Evolutionary conservation across 2,113 vertebrate genomes (phyloP), one percentile per base, ranked within the genome.

Genomic region (Atherinomorus stipes): DNA sequence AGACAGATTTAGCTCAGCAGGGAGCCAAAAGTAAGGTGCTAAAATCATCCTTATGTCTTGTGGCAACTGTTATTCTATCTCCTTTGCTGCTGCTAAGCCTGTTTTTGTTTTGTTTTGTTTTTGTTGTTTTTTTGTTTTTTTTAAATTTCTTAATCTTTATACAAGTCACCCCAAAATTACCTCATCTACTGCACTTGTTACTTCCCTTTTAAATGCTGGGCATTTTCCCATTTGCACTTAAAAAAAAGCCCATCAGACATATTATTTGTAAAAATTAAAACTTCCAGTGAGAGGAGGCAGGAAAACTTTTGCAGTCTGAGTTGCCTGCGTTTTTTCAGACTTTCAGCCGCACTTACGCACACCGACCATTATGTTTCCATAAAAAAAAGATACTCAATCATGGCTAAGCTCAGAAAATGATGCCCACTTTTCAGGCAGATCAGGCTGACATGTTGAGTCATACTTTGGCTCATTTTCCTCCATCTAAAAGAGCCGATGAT

Each of bases 401-500:
- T 38, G 23, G 65, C 13, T 54, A 31, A 69, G 51, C 60, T 63
- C 34, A 16, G 26, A 54, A 60, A 37, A 72, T 34, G 38, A 78
- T 57, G 68, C 22, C 69, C 62, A 56, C 60, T 81, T 71, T 67
- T 65, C 37, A 53, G 44, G 50, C 1, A 71, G 71, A 77, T 75
- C 16, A 8, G 78, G 51, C 19, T 76, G 78, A 89, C 80, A 78
- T 13, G 23, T 60, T 85, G 80, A 87, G 71, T 90, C 79, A 78
- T 50, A 7, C 19, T 50, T 50, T 3, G 42, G 42, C 66, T 65
- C 11, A 50, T 82, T 73, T 65, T 63, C 47, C 13, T 73, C 26
- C 16, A 10, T 10, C 40, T 34, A n/a, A n/a, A n/a, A n/a, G n/a
- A n/a, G n/a, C n/a, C n/a, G n/a, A n/a, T n/a, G n/a, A n/a, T n/a